A percentile compares a stretch with the other conserved stretches of the same genome.
phyloP scores from a whole-genome alignment of 2,797 vertebrate species.

The Anguilla marmorata region DNA sequence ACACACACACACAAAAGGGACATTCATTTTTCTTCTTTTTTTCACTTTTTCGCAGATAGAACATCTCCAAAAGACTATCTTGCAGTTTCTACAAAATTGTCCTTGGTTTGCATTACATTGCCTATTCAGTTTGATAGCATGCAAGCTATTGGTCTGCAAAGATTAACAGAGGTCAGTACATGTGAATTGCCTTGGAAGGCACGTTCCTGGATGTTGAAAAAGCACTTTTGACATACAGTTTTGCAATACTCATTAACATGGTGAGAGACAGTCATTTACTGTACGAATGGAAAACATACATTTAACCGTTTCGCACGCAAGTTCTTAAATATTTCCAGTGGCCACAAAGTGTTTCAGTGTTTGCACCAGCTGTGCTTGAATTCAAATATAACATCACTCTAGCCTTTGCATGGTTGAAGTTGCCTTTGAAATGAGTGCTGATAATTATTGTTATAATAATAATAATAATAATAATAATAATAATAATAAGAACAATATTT shows the following conservation, averaged over 20 bases:
- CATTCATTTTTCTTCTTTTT: not conserved
- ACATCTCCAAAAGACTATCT: not conserved
- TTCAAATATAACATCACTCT: too few relatives aligned
- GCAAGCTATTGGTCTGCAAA: not conserved
- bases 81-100: not conserved
- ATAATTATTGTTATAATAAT: too few relatives aligned
- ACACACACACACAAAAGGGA: not conserved
- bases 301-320: too few relatives aligned
- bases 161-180: not conserved
- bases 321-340: too few relatives aligned
- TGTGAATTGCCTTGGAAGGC: not conserved
- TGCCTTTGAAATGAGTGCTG: too few relatives aligned
- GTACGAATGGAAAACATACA: slow-evolving; percentile 23
- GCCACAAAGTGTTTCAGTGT: too few relatives aligned
- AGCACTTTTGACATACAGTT: not conserved
- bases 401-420: too few relatives aligned
- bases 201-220: not conserved
- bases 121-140: not conserved
- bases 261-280: not conserved
- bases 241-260: not conserved
- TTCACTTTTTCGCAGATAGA: not conserved
- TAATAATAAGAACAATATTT: too few relatives aligned
- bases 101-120: not conserved
- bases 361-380: too few relatives aligned
- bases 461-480: too few relatives aligned